A percentile compares a stretch with the other conserved stretches of the same genome.
Evolutionary conservation across 2,113 vertebrate genomes (phyloP).

Genomic region (Grus americana): DNA sequence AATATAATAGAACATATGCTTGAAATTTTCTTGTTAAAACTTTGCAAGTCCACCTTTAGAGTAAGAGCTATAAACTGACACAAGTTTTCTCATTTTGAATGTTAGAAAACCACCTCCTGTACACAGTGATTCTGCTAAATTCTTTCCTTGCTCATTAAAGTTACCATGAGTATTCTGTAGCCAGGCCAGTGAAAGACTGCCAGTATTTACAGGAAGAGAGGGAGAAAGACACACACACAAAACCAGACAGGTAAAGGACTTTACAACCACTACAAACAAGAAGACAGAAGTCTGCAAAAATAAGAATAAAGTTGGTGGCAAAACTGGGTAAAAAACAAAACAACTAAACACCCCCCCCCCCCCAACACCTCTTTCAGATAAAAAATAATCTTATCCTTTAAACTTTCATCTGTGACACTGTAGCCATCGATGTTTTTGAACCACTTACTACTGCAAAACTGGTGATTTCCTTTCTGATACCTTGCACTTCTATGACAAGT

Average conservation of each 20-base stretch:
- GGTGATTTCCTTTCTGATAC: not conserved
- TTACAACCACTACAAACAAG: constrained; percentile 30
- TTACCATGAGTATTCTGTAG: not conserved
- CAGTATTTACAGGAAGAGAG: constrained; percentile 1
- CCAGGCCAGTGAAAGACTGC: not conserved
- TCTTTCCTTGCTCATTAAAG: not conserved
- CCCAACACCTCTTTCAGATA: not conserved
- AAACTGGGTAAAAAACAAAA: not conserved
- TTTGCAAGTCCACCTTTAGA: not conserved
- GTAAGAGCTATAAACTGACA: not conserved
- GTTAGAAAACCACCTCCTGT: not conserved
- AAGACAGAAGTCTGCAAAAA: constrained; percentile 1
- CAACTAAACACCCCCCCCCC: fast-evolving
- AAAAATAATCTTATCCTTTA: not conserved
- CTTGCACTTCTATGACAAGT: not conserved
- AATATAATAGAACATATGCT: not conserved
- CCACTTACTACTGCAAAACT: not conserved
- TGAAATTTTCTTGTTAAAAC: not conserved
- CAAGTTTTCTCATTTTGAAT: not conserved
- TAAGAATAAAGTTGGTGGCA: not conserved
- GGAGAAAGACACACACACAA: constrained; percentile 51
- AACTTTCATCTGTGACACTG: not conserved
- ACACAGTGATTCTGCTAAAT: not conserved
- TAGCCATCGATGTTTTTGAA: not conserved
- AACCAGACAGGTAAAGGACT: constrained; percentile 48